Evolutionary conservation across 2,113 vertebrate species (phyloP), one percentile per base, ranked within the genome.

Genomic region (Pachypanchax playfairii): DNA sequence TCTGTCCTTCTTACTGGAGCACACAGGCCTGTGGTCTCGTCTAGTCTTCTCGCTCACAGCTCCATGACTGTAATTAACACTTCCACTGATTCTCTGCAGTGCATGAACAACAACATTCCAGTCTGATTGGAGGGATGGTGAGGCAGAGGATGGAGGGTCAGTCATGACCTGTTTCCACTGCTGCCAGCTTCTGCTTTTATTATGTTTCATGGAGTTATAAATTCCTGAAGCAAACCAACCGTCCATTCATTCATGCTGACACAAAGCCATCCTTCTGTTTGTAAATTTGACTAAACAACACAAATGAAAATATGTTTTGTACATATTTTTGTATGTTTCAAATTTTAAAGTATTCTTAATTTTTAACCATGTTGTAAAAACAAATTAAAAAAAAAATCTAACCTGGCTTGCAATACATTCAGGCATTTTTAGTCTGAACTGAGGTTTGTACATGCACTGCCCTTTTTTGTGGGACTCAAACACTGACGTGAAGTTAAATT

Each of bases 61-160:
- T 85, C 74, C 54, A 48, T 57, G 84, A 83, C 88, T 77, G 84
- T 90, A 91, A 91, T 91, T 92, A 89, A 88, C 87, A 90, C 89
- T 87, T 85, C 56, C 66, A 82, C 77, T 79, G 73, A 80, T 83
- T 77, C 70, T 49, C 75, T 65, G 78, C 76, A 56, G 82, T 75
- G 79, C 77, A 90, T 84, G 82, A 88, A 90, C 88, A 92, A 90
- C 85, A 88, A 83, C 81, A 90, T 92, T 90, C 89, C 87, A 87
- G 86, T 87, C 87, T 90, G 85, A 75, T 77, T 53, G 56, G 78
- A 75, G 64, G 70, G 72, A 65, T 54, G 47, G 63, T 53, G 11
- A 49, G 44, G 74, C 42, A 58, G 71, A 33, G 44, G 43, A 51
- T 51, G 61, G 68, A 28, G 49, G 77, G 54, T 80, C 57, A 74